Evolutionary conservation across 2,113 vertebrate species (phyloP), one percentile per base, ranked within the genome.

Genomic region (Alectura lathami): DNA sequence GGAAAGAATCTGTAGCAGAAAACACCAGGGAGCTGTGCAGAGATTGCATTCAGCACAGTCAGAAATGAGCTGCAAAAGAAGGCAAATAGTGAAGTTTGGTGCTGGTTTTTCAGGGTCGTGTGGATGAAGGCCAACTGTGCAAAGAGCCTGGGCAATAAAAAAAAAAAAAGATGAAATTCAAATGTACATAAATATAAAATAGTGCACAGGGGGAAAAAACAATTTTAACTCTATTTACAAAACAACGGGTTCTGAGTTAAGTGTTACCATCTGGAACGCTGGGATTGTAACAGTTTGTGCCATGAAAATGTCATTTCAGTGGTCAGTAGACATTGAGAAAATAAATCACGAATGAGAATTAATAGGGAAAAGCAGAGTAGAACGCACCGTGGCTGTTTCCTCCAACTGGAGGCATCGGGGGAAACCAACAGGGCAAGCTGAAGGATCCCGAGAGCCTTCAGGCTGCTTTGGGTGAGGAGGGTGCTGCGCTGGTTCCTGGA

Each of bases 221-320:
- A 74, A 95, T 96, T 95, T 74, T 23, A 91, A 80, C 88, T 93
- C 92, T 77, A 57, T 85, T 91, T 85, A 54, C 93, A 80, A 95
- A 94, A 60, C 93, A 76, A 83, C 29, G 0, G 90, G 92, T 91
- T 89, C 78, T 15, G 34, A 85, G 70, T 83, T 87, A 87, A 89
- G 63, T 43, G 78, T 83, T 79, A 15, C 88, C 69, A 6, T 83
- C 87, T 73, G 85, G 83, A 91, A 91, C 16, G 0, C 6, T 0
- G 0, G 66, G 16, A 12, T 76, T 68, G 45, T 84, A 72, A 69
- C 75, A 73, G 70, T 32, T 0, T 76, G 62, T 81, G 78, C 82
- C 48, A 29, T 68, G 89, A 78, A 92, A 94, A 92, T 76, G 75
- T 91, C 89, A 54, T 11, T 68, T 85, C 57, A 12, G 47, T 62